phyloP scores from a whole-genome alignment of 2,888 invertebrate genomes.

The Cheilosia vulpina region DNA sequence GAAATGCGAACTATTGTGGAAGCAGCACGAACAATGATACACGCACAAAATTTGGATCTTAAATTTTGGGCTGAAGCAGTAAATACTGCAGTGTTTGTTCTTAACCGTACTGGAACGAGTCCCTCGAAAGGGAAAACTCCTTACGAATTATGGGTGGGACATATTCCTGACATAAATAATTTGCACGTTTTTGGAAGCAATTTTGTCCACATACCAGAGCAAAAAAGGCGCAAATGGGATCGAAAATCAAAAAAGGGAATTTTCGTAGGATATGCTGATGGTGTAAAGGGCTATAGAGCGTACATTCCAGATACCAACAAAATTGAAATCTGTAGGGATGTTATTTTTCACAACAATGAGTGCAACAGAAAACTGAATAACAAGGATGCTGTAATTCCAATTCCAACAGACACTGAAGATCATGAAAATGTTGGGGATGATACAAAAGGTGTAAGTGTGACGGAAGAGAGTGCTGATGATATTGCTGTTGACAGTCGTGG shows the following conservation, averaged over 20 bases:
- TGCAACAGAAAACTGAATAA: not conserved
- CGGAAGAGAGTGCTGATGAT: not conserved
- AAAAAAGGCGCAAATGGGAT: conserved; percentile 56
- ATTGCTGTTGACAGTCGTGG: conserved; percentile 1
- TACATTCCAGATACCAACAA: conserved; percentile 49
- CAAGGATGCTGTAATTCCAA: not conserved
- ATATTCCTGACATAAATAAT: conserved; percentile 20
- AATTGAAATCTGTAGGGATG: conserved; percentile 54
- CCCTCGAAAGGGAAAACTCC: conserved; percentile 74
- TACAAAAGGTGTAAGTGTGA: not conserved
- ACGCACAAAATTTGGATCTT: conserved; percentile 69
- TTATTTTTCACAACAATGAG: conserved; percentile 28
- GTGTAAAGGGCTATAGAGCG: conserved; percentile 55
- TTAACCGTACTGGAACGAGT: conserved; percentile 78
- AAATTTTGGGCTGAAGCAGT: conserved; percentile 81
- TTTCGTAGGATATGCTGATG: conserved; percentile 58
- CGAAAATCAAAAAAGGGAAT: conserved; percentile 41
- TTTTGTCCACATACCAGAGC: conserved; percentile 37
- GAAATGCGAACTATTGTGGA: conserved; percentile 79
- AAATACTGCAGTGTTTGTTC: conserved; percentile 74
- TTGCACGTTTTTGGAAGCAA: conserved; percentile 46
- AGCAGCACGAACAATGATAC: conserved; percentile 76
- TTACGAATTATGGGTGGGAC: conserved; percentile 76
- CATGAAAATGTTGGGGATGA: not conserved
- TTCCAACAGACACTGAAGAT: not conserved